A percentile compares a stretch with the other conserved stretches of the same genome.
These are phyloP conservation scores for Stichopus chloronotus DNA, from an alignment of 35 echinoderm and acorn worm species.

Conservation along the genomic window DNA sequence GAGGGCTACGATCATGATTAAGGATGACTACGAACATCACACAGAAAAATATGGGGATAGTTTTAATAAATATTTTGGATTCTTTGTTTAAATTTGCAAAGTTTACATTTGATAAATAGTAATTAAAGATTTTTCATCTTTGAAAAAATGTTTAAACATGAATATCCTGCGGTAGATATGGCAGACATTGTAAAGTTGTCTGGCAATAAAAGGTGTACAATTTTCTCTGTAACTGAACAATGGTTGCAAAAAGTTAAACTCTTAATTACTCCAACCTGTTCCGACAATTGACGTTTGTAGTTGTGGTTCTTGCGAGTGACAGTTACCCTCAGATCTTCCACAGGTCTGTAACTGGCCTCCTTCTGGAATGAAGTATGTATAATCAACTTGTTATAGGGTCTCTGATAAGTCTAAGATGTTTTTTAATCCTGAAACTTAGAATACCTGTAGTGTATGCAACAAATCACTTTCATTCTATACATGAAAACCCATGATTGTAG, in stretches of 20 bases:
- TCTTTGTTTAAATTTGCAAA: no score
- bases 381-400: neutral
- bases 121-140: no score
- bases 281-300: neutral
- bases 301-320: neutral
- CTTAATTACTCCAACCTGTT: no score
- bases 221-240: neutral
- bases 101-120: no score
- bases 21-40: no score
- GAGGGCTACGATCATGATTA: no score
- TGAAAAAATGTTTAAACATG: neutral
- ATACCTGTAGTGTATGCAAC: neutral
- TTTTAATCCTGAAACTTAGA: neutral
- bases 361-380: neutral
- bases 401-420: neutral
- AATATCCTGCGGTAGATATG: neutral
- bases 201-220: neutral
- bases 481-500: neutral
- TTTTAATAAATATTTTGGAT: no score
- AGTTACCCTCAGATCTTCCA: no score
- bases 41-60: no score
- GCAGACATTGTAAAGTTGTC: neutral
- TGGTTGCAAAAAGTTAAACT: neutral
- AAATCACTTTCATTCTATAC: neutral
- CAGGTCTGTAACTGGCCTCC: no score